These are phyloP conservation scores for Euthynnus affinis DNA, from an alignment of 2,797 vertebrate genomes.

Conservation along the genomic window DNA sequence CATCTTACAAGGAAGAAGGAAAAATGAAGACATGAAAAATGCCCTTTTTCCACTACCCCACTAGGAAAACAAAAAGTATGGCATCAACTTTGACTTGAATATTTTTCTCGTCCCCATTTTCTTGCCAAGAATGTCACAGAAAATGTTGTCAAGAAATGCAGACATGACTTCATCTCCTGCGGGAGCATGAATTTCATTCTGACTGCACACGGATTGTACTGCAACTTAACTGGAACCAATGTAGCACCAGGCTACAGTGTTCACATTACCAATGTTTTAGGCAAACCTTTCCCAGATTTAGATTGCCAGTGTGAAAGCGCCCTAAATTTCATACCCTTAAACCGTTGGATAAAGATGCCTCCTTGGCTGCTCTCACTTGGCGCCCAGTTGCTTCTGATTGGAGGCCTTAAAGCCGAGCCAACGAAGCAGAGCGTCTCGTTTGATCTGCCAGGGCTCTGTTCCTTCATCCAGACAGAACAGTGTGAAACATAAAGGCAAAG, in stretches of 20 bases:
- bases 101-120: background rate
- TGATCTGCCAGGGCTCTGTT: conserved; percentile 67
- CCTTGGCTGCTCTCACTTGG: conserved; percentile 66
- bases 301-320: conserved; percentile 37
- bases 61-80: background rate
- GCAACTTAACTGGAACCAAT: conserved; percentile 21
- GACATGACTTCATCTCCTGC: conserved; percentile 6
- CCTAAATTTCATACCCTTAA: conserved; percentile 58
- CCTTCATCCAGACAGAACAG: conserved; percentile 60
- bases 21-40: background rate
- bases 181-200: background rate
- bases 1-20: background rate
- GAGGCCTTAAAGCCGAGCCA: conserved; percentile 60
- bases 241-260: conserved; percentile 5
- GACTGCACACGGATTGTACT: background rate
- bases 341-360: conserved; percentile 65
- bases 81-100: background rate
- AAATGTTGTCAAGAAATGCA: conserved; percentile 11
- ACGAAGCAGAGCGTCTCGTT: conserved; percentile 61
- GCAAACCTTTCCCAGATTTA: conserved; percentile 32
- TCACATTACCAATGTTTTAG: conserved; percentile 40
- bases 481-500: conserved; percentile 56
- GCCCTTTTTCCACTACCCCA: background rate
- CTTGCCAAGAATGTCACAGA: background rate
- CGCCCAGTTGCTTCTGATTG: conserved; percentile 62